phyloP scores from a whole-genome alignment of 2,797 vertebrate genomes.

The Carcharodon carcharias region DNA sequence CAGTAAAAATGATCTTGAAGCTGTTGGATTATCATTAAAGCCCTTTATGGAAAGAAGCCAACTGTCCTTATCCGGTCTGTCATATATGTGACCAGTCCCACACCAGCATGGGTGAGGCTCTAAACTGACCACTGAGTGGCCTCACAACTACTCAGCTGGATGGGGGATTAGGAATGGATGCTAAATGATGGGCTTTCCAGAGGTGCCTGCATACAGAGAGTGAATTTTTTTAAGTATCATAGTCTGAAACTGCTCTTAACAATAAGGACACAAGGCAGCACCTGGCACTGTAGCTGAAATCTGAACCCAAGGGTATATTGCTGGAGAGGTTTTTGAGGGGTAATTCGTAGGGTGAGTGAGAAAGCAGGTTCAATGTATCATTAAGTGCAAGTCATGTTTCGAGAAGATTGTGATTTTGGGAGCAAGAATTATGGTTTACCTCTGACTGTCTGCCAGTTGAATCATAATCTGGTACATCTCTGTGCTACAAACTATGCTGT shows the following conservation, averaged over 20 bases:
- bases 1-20: no score
- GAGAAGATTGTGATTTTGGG: no score
- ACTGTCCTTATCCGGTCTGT: no score
- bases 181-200: not conserved
- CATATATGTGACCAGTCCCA: not conserved
- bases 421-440: no score
- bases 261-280: not conserved
- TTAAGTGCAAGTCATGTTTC: no score
- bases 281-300: not conserved
- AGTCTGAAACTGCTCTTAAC: not conserved
- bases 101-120: not conserved
- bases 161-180: not conserved
- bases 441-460: no score
- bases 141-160: not conserved
- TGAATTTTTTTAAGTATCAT: not conserved
- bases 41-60: no score
- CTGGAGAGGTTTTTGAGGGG: not conserved
- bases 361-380: not conserved
- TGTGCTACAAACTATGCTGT: no score
- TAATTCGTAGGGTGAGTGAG: not conserved
- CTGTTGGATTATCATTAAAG: no score
- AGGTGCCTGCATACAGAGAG: not conserved
- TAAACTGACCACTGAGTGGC: not conserved
- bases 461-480: no score
- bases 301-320: not conserved